phyloP scores from a whole-genome alignment of 1,140 invertebrate species.

The Leptinotarsa defecta region DNA sequence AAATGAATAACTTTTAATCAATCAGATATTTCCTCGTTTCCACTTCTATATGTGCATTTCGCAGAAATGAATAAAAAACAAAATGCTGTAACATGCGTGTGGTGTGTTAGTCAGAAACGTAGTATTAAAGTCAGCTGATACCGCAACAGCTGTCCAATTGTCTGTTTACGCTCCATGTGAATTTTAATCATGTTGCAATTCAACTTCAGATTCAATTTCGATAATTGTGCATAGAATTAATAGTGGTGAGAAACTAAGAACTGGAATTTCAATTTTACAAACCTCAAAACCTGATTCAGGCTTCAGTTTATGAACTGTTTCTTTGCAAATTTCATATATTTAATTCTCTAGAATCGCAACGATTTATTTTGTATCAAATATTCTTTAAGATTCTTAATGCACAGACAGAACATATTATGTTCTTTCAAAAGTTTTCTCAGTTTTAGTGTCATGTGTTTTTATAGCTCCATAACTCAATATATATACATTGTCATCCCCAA shows the following conservation, averaged over 20 bases:
- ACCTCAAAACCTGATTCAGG: background rate
- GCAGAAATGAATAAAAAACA: too few relatives aligned
- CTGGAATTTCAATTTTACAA: background rate
- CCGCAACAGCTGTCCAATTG: constrained; percentile 4
- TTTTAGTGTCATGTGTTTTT: too few relatives aligned
- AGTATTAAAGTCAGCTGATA: background rate
- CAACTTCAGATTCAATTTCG: background rate
- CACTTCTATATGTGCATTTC: too few relatives aligned
- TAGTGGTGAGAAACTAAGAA: background rate
- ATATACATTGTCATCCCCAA: too few relatives aligned
- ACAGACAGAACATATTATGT: too few relatives aligned
- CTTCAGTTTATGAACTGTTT: background rate
- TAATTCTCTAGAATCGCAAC: background rate
- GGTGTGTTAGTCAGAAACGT: background rate
- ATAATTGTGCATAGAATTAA: background rate
- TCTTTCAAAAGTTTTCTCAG: too few relatives aligned
- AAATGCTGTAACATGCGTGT: background rate
- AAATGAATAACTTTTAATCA: too few relatives aligned
- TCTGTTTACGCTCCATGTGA: background rate
- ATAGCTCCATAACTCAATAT: too few relatives aligned
- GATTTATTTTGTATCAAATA: too few relatives aligned
- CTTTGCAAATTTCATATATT: background rate
- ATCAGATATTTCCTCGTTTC: too few relatives aligned
- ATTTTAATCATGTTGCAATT: background rate
- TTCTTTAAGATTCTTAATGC: too few relatives aligned